Evolutionary conservation across 2,113 vertebrate species (phyloP), one percentile per base, ranked within the genome.

Genomic region (Ptilorrhoa leucosticta): DNA sequence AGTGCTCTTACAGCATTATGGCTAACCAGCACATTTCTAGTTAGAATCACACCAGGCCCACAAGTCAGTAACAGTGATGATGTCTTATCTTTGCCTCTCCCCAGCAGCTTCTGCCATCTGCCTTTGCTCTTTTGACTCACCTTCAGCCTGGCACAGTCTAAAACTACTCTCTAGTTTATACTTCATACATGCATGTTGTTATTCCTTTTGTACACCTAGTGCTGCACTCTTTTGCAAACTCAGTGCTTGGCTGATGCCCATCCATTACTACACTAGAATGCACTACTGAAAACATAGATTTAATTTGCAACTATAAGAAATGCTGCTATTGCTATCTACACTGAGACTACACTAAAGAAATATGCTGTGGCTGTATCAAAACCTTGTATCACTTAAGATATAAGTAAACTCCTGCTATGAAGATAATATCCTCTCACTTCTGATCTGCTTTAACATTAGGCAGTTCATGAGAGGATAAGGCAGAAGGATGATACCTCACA

Each of bases 401-500:
- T 24, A 95, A 84, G 60, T 58, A 75, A 95, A 68, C 31, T 75
- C 61, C 85, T 83, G 70, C 87, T 76, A 64, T 11, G 40, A 87
- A 78, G 44, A 68, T 70, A 95, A 75, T 44, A 51, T 63, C 47
- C 40, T 60, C 78, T 91, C 2, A 0, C 37, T 93, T 85, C 73
- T 94, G 47, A 53, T 75, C 57, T 89, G 40, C 53, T 90, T 85
- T 53, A 87, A 60, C 53, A 48, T 48, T 24, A 82, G 61, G 54
- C 28, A 83, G 65, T 63, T 73, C 61, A 39, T 3, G 19, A 19
- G 57, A 89, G 61, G 70, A 76, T 48, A 87, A 73, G 56, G 78
- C 65, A 89, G 56, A 92, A 24, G 65, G 57, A 84, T 73, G 75
- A 92, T 51, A 82, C 22, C 72, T 91, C 87, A 53, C 94, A 96